Evolutionary conservation across 2,113 vertebrate genomes (phyloP), one percentile per base, ranked within the genome.

Genomic region (Passer domesticus): DNA sequence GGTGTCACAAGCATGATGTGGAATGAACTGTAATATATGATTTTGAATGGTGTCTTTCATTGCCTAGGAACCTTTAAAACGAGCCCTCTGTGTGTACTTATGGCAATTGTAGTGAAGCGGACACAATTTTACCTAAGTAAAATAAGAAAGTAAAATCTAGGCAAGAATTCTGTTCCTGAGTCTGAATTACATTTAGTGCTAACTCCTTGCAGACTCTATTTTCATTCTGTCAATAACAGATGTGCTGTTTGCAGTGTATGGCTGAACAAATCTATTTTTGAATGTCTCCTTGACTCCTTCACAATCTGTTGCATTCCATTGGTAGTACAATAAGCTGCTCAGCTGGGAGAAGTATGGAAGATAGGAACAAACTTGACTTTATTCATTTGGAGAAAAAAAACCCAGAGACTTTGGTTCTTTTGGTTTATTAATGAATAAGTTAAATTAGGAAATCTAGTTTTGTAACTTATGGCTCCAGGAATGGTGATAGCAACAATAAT

Each of bases 221-320:
- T 96, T 95, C 87, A 76, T 58, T 92, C 53, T 93, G 85, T 96
- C 87, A 93, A 86, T 94, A 97, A 88, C 90, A 94, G 92, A 95
- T 95, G 85, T 92, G 92, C 72, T 90, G 78, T 92, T 95, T 96
- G 70, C 72, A 67, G 72, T 62, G 35, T 91, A 86, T 70, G 60
- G 60, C 68, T 83, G 82, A 88, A 75, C 39, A 96, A 94, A 93
- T 93, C 47, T 92, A 75, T 94, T 96, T 95, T 86, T 37, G 60
- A 96, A 95, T 5, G 5, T 86, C 75, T 96, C 52, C 90, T 83
- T 83, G 90, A 92, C 60, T 94, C 75, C 68, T 88, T 95, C 56
- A 68, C 76, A 94, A 92, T 93, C 82, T 91, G 79, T 80, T 93
- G 79, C 79, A 27, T 94, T 96, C 60, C 72, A 64, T 2, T 72